A percentile compares a stretch with the other conserved stretches of the same genome.
Conservation (phyloP, 53 echinoderm and acorn worm genomes). For the Crossaster papposus region DNA sequence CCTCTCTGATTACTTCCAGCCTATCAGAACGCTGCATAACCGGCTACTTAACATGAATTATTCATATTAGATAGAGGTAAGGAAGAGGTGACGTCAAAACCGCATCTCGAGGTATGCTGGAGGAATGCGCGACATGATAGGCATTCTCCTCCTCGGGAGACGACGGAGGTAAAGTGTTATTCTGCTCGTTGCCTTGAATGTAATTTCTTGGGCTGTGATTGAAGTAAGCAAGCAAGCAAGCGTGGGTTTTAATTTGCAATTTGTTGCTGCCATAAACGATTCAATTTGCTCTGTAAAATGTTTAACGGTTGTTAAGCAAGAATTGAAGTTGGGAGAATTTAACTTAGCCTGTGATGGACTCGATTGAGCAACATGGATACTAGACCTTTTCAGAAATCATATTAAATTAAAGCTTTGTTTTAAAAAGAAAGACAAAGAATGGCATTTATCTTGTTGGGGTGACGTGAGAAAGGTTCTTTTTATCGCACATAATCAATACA, state of each 20-base stretch:
- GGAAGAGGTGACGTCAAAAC: conserved; percentile 73
- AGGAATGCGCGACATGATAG: conserved; percentile 78
- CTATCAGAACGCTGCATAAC: conserved; percentile 56
- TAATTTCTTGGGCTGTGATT: background rate
- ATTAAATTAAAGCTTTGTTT: background rate
- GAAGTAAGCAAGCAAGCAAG: background rate
- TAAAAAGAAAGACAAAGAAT: background rate
- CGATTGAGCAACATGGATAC: background rate
- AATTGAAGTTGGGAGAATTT: conserved; percentile 55
- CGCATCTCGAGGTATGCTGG: conserved; percentile 67
- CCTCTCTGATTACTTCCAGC: conserved; percentile 74
- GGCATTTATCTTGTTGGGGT: background rate
- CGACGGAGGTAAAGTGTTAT: background rate
- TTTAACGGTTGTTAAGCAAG: conserved; percentile 4
- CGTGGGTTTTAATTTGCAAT: conserved; percentile 27
- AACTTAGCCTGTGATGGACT: background rate
- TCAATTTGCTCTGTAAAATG: conserved; percentile 22
- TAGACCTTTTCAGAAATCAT: background rate
- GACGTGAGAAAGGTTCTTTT: background rate
- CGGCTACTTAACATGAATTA: conserved; percentile 46
- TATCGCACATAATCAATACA: background rate
- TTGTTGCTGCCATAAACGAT: conserved; percentile 5
- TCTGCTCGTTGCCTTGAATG: conserved; percentile 1
- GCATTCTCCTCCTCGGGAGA: conserved; percentile 49
- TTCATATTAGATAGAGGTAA: conserved; percentile 57